A percentile compares a stretch with the other conserved stretches of the same genome.
Conservation (phyloP, 2,888 invertebrate genomes). For the Eilema caniola region DNA sequence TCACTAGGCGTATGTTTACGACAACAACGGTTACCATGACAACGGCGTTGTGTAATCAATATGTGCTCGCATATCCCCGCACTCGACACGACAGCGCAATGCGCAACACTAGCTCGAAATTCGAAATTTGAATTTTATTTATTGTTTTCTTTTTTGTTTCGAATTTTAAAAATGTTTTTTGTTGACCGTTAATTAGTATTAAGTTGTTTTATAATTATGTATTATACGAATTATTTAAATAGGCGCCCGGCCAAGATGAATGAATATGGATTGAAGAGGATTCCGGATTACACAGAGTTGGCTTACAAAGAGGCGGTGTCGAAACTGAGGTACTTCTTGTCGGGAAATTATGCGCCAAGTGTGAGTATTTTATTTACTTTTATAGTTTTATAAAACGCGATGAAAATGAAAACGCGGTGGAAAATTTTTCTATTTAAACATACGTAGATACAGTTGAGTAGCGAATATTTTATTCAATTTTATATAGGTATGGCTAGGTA, state of each 20-base stretch:
- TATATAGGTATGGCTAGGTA: no score
- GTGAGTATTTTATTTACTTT: constrained; percentile 66
- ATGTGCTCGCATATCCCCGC: constrained; percentile 57
- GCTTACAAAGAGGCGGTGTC: constrained; percentile 95
- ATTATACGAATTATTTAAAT: constrained; percentile 70
- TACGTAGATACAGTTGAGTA: no score
- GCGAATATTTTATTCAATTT: no score
- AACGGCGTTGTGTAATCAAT: constrained; percentile 75
- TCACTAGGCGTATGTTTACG: constrained; percentile 65
- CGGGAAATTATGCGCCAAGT: constrained; percentile 91
- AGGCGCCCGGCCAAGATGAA: constrained; percentile 81
- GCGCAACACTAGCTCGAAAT: constrained; percentile 68
- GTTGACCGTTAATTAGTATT: constrained; percentile 31
- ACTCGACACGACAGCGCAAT: constrained; percentile 69
- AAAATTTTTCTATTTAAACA: not conserved
- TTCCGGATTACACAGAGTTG: constrained; percentile 93
- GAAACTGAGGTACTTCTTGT: constrained; percentile 91
- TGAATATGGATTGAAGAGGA: constrained; percentile 85
- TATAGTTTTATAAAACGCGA: not conserved
- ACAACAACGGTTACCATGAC: constrained; percentile 70
- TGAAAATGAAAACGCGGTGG: not conserved
- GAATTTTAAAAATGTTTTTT: constrained; percentile 50
- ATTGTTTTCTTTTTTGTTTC: constrained; percentile 49
- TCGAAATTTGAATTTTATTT: constrained; percentile 58
- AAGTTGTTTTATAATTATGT: constrained; percentile 43